Base-by-base conservation (phyloP, 2,888 invertebrate species). In the Cenopis cana region DNA sequence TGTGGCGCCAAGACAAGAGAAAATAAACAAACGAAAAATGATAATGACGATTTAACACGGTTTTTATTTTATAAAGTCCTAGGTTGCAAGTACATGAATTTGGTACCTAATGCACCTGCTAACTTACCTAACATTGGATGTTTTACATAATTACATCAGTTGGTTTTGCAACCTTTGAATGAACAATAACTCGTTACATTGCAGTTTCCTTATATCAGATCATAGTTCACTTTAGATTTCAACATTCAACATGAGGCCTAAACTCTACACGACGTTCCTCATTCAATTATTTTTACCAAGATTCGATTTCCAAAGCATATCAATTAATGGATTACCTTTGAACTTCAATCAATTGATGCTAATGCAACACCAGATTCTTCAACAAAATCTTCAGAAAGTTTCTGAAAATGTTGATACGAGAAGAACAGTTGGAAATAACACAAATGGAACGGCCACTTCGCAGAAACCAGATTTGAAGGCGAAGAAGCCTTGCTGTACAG, bases 401-500 rank as follows among this genome's bases (percentile, higher is more conserved):
- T 14, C n/a, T 24, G 20, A 14, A 52, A 52, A 20, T 20, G 20
- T 20, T 36, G 9, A 33, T 41, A 17, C 36, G 17, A 60, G 59
- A 24, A 41, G 59, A 59, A 29, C 24, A n/a, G 14, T n/a, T 3
- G 33, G 33, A 0, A n/a, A 24, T 49, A 29, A 9, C 1, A 11
- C 1, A 9, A 54, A 20, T 9, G 3, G 5, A 4, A 1, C 2
- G 14, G 11, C 14, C 0, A 36, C 52, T 12, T 17, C 62, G 10
- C 49, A 60, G 17, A 24, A 65, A 69, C 10, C 61, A 6, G 18
- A 50, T 33, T 29, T 12, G 29, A 29, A 2, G 8, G 17, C 12
- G 33, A 68, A 41, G 12, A 61, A 20, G 11, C 36, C 46, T n/a
- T 74, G 72, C 20, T 73, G 70, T 52, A 67, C 67, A 1, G 9